These are phyloP conservation scores for Andrena fulva DNA, from an alignment of 2,888 invertebrate species.

Conservation along the genomic window DNA sequence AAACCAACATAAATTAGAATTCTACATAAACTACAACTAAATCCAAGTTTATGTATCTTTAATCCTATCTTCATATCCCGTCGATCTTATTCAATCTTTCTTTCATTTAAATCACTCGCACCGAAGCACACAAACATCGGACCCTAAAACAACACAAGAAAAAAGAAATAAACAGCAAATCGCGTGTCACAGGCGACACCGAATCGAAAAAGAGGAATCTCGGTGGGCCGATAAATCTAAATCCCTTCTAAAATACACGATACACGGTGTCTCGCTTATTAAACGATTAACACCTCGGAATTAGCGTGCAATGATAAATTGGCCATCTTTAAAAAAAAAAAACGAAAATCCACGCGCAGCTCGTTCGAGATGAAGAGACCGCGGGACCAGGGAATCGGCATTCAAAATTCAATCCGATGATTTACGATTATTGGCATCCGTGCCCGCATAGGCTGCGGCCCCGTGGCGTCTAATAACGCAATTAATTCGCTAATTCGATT, in stretches of 20 bases:
- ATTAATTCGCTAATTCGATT: conserved; percentile 75
- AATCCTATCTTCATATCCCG: too few species aligned
- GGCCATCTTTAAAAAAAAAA: not conserved
- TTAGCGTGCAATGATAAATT: conserved; percentile 39
- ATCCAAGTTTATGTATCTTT: too few species aligned
- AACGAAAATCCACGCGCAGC: conserved; percentile 17
- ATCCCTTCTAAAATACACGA: conserved; percentile 32
- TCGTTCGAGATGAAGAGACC: not conserved
- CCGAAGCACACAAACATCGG: too few species aligned
- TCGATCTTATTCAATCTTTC: too few species aligned
- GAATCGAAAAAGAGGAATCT: conserved; percentile 24
- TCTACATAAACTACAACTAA: too few species aligned
- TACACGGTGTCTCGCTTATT: conserved; percentile 36
- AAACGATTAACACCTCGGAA: conserved; percentile 56
- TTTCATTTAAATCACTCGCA: too few species aligned
- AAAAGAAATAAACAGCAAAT: not conserved
- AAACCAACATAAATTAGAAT: too few species aligned
- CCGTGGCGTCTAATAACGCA: conserved; percentile 64
- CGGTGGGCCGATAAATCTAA: conserved; percentile 1
- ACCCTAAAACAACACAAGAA: not conserved
- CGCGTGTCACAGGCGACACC: conserved; percentile 10
- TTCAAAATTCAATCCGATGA: conserved; percentile 64
- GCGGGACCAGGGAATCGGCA: conserved; percentile 33
- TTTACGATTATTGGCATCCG: conserved; percentile 69
- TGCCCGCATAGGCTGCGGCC: conserved; percentile 2